Percentiles rank a stretch among this genome's conserved stretches.
Conservation (phyloP, 2,113 vertebrate genomes). For the Trichechus manatus region DNA sequence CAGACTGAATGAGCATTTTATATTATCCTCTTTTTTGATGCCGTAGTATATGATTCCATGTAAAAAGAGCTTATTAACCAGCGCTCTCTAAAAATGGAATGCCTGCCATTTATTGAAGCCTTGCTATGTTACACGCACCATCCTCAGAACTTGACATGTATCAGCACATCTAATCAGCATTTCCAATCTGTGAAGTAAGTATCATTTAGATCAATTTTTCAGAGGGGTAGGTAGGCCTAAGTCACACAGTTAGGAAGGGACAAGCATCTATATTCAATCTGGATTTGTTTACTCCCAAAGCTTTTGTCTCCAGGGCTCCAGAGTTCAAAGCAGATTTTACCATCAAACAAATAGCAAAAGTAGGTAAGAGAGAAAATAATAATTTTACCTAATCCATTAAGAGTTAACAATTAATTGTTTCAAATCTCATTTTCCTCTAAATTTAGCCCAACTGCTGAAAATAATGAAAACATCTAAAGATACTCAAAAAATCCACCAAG, state of each 20-base stretch:
- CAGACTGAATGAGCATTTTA: neutral
- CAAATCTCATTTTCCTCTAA: conserved; percentile 40
- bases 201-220: conserved; percentile 3
- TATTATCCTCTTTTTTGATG: neutral
- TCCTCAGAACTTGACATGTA: neutral
- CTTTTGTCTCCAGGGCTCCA: neutral
- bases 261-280: neutral
- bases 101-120: neutral
- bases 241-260: neutral
- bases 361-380: neutral
- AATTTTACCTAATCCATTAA: neutral
- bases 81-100: neutral
- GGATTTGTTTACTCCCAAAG: neutral
- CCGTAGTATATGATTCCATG: neutral
- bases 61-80: neutral
- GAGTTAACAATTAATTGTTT: neutral
- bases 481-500: neutral
- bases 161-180: neutral
- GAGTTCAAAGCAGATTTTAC: conserved; percentile 5
- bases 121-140: neutral
- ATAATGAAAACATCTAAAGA: conserved; percentile 11
- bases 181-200: neutral
- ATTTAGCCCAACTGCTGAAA: neutral
- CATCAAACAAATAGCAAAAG: conserved; percentile 9
- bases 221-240: neutral